These are phyloP conservation scores for Amiota minor DNA, from an alignment of 2,888 invertebrate species.

Conservation along the genomic window DNA sequence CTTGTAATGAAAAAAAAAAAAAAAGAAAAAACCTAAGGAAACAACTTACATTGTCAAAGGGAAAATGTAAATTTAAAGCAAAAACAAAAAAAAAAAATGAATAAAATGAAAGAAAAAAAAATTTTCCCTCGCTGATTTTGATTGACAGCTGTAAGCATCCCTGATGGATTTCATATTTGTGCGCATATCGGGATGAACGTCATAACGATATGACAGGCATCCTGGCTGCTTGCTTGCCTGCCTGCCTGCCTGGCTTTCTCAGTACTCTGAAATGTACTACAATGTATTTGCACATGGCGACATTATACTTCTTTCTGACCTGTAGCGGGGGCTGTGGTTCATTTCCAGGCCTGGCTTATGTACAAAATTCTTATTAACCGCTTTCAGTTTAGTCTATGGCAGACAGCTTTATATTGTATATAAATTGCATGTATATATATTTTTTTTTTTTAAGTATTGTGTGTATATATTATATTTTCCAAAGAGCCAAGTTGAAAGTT, in stretches of 20 bases:
- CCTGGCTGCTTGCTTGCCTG: slow-evolving; percentile 1
- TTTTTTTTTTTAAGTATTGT: slow-evolving; percentile 25
- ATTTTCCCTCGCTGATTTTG: slow-evolving; percentile 70
- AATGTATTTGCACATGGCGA: slow-evolving; percentile 7
- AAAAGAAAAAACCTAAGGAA: slow-evolving; percentile 24
- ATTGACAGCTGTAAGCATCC: slow-evolving; percentile 72
- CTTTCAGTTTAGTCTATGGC: slow-evolving; percentile 61
- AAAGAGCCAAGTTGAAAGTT: slow-evolving; percentile 57
- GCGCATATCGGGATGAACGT: slow-evolving; percentile 46
- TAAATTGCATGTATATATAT: slow-evolving; percentile 49
- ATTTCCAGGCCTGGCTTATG: slow-evolving; percentile 48
- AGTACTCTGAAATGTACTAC: neutral
- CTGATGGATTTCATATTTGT: slow-evolving; percentile 72
- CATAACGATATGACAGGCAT: slow-evolving; percentile 57
- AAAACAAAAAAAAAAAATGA: neutral
- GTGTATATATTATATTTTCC: slow-evolving; percentile 30
- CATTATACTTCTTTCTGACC: neutral
- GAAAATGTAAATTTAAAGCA: slow-evolving; percentile 58
- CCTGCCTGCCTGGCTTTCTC: neutral
- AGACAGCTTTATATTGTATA: slow-evolving; percentile 47
- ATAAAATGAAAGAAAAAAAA: slow-evolving; percentile 49
- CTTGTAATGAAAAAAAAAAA: slow-evolving; percentile 38
- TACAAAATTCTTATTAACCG: slow-evolving; percentile 47
- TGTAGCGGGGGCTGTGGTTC: neutral
- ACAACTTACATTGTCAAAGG: neutral